phyloP scores from a whole-genome alignment of 2,888 invertebrate species.

The Oxyteleia sp. region DNA sequence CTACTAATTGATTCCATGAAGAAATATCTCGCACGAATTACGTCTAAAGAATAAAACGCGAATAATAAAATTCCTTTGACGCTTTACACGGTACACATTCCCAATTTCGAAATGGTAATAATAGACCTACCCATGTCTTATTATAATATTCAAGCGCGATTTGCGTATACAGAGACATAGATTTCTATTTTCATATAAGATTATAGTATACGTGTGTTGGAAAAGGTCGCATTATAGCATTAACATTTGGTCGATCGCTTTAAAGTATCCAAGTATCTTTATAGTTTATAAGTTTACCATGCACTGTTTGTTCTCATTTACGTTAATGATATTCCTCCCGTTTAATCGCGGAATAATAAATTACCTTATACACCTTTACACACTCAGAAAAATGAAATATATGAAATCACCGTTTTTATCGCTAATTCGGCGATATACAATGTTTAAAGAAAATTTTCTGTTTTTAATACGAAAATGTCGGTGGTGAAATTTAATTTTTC shows the following conservation, averaged over 20 bases:
- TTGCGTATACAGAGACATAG: constrained; percentile 15
- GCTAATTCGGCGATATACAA: no score
- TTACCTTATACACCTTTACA: background rate
- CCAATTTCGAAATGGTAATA: background rate
- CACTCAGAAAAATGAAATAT: no score
- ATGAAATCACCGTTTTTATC: no score
- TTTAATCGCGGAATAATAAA: constrained; percentile 7
- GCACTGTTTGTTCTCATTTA: constrained; percentile 10
- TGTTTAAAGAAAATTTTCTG: no score
- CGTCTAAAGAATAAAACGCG: background rate
- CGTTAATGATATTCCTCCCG: constrained; percentile 14
- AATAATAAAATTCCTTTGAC: background rate
- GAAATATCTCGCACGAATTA: background rate
- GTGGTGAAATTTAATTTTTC: no score
- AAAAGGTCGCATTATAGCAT: constrained; percentile 24
- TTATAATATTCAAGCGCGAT: constrained; percentile 2
- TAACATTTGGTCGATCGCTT: constrained; percentile 15
- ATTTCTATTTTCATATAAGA: constrained; percentile 9
- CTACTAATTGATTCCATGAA: background rate
- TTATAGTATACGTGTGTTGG: background rate
- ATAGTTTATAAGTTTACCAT: constrained; percentile 20
- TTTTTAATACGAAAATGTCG: no score
- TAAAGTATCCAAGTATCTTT: constrained; percentile 15
- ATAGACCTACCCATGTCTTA: constrained; percentile 1
- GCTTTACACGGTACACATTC: background rate